phyloP scores from a whole-genome alignment of 2,797 vertebrate species.

The Nyctibius grandis region DNA sequence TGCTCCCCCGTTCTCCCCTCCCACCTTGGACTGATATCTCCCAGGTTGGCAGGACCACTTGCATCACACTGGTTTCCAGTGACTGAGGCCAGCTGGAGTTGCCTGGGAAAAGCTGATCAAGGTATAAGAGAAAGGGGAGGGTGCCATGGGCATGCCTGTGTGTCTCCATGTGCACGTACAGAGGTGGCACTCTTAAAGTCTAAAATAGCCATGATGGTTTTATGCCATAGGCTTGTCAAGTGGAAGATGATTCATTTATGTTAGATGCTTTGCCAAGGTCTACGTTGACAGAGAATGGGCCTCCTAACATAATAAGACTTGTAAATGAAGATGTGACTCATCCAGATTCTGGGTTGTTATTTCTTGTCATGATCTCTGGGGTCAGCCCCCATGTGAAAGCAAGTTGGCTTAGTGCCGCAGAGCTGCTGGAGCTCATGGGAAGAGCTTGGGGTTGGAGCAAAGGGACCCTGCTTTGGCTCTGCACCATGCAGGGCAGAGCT shows the following conservation, averaged over 20 bases:
- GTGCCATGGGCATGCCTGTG: not conserved
- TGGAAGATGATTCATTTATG: not conserved
- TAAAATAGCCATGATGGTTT: not conserved
- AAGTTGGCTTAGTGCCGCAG: not conserved
- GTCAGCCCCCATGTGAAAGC: not conserved
- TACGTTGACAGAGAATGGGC: fast-evolving
- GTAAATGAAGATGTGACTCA: not conserved
- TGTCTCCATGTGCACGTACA: not conserved
- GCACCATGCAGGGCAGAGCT: not conserved
- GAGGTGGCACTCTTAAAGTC: not conserved
- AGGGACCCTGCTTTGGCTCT: not conserved
- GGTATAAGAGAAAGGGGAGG: not conserved
- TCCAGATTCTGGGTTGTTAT: not conserved
- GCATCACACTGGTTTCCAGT: not conserved
- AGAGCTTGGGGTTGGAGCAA: not conserved
- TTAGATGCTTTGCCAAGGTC: not conserved
- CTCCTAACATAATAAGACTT: not conserved
- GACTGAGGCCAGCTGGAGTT: not conserved
- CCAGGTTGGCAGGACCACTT: not conserved
- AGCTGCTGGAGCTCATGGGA: not conserved
- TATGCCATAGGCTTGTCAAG: not conserved
- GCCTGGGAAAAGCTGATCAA: not conserved
- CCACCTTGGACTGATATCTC: not conserved
- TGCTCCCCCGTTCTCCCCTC: not conserved
- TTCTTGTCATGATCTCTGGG: not conserved